Evolutionary conservation across 2,797 vertebrate genomes (phyloP).

Genomic region (Neostethus bicornis): DNA sequence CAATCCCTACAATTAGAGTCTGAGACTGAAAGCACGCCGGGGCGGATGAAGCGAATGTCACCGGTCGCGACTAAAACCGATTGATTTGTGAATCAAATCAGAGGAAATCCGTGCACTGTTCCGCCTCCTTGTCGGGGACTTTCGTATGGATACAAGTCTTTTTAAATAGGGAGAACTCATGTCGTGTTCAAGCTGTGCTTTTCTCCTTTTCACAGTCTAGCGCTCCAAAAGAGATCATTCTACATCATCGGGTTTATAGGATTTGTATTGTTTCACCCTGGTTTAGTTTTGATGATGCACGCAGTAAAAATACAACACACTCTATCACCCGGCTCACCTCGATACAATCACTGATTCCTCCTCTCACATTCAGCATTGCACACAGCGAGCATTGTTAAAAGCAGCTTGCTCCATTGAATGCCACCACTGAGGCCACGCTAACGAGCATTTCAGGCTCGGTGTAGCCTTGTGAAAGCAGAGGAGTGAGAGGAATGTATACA

Average conservation of each 20-base stretch:
- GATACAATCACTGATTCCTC: constrained; percentile 8
- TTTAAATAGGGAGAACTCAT: constrained; percentile 17
- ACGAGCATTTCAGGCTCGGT: constrained; percentile 56
- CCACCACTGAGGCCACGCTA: constrained; percentile 58
- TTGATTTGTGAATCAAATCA: constrained; percentile 66
- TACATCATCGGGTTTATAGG: constrained; percentile 55
- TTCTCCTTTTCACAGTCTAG: constrained; percentile 49
- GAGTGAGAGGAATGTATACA: constrained; percentile 63
- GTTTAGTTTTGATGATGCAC: constrained; percentile 45
- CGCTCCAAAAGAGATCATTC: constrained; percentile 50
- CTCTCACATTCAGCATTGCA: constrained; percentile 48
- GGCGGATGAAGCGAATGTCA: constrained; percentile 36
- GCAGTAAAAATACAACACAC: constrained; percentile 58
- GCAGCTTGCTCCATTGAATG: constrained; percentile 39
- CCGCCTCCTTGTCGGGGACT: constrained; percentile 36
- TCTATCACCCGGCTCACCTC: constrained; percentile 25
- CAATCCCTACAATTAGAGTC: constrained; percentile 51
- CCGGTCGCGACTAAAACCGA: constrained; percentile 52
- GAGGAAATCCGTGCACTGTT: constrained; percentile 21
- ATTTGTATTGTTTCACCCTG: constrained; percentile 47
- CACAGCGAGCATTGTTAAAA: constrained; percentile 56
- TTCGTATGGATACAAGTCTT: constrained; percentile 36
- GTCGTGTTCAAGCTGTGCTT: constrained; percentile 12
- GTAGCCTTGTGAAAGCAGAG: constrained; percentile 29
- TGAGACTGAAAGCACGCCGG: constrained; percentile 43